A percentile compares a stretch with the other conserved stretches of the same genome.
phyloP scores from a whole-genome alignment of 2,888 invertebrate species.

The Apamea epomidion region DNA sequence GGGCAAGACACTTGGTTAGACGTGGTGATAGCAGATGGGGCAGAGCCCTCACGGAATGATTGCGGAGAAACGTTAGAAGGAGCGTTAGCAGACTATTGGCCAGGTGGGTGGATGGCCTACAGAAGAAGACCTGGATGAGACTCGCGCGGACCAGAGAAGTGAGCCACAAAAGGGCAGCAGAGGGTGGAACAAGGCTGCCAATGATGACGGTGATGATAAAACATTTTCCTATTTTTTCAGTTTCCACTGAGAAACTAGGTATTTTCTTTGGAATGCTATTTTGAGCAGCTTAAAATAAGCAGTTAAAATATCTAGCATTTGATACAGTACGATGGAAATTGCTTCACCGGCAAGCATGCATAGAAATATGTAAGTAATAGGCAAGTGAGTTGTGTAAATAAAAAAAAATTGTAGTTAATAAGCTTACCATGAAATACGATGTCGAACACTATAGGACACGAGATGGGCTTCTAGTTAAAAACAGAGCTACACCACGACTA shows the following conservation, averaged over 20 bases:
- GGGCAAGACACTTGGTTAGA: not conserved
- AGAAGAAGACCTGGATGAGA: not conserved
- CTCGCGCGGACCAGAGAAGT: not conserved
- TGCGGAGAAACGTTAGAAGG: not conserved
- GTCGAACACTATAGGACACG: not conserved
- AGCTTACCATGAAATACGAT: conserved; percentile 34
- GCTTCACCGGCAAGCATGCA: not conserved
- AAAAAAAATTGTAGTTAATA: not conserved
- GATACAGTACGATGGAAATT: not conserved
- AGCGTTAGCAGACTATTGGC: not conserved
- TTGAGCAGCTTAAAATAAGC: not conserved
- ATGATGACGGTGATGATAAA: not conserved
- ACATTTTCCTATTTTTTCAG: not conserved
- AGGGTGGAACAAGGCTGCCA: not conserved
- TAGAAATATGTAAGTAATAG: not conserved
- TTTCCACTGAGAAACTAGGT: not conserved
- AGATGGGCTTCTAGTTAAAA: not conserved
- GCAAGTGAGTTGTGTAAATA: not conserved
- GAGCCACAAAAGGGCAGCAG: not conserved
- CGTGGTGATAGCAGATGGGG: not conserved
- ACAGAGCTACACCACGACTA: conserved; percentile 8
- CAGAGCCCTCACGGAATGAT: not conserved
- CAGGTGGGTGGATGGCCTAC: not conserved
- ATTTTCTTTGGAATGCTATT: not conserved
- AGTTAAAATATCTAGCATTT: not conserved